phyloP scores from a whole-genome alignment of 2,888 invertebrate species.

The Hirtodrosophila histrioides region DNA sequence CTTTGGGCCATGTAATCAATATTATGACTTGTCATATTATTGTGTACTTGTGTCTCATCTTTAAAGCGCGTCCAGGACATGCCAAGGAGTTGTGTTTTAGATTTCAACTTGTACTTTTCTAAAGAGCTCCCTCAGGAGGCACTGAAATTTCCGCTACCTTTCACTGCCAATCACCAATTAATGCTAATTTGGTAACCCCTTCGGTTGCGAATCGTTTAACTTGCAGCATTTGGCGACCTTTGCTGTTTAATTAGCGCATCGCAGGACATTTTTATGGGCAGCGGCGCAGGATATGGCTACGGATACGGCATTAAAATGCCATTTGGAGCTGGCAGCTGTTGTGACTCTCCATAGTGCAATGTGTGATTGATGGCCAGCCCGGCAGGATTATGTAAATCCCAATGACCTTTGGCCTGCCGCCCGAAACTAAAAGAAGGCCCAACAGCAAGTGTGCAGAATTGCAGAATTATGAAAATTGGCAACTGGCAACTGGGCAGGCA shows the following conservation, averaged over 20 bases:
- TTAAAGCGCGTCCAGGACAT: constrained; percentile 42
- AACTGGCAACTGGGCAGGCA: constrained; percentile 29
- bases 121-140: constrained; percentile 50
- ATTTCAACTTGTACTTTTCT: constrained; percentile 10
- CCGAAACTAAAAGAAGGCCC: constrained; percentile 12
- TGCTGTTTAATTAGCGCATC: constrained; percentile 65
- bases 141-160: constrained; percentile 32
- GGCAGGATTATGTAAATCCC: constrained; percentile 64
- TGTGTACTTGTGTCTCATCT: constrained; percentile 58
- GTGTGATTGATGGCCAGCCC: constrained; percentile 61
- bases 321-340: constrained; percentile 42
- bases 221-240: constrained; percentile 27
- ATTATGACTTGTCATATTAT: constrained; percentile 80
- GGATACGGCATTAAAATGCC: constrained; percentile 16
- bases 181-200: constrained; percentile 66
- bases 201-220: constrained; percentile 52
- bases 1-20: constrained; percentile 68
- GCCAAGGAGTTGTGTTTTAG: not conserved
- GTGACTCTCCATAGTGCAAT: constrained; percentile 30
- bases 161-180: constrained; percentile 64
- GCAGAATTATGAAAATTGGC: constrained; percentile 72
- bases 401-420: constrained; percentile 59
- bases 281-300: too few species aligned
- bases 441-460: constrained; percentile 73
- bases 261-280: constrained; percentile 14